phyloP scores from a whole-genome alignment of 92 coral and sea anemone species.

The Muricea muricata region DNA sequence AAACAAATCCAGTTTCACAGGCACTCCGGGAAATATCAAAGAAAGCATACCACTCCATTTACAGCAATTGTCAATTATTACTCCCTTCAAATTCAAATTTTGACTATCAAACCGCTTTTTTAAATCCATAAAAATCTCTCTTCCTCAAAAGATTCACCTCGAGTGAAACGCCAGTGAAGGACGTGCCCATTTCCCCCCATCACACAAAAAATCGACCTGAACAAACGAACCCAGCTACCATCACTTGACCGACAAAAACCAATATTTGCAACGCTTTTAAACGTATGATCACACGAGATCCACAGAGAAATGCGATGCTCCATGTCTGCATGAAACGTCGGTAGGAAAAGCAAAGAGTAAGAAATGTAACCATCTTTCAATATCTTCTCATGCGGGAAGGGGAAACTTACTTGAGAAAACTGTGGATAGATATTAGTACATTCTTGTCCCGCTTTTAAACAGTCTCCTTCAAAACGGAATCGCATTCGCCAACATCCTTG shows the following conservation, averaged over 20 bases:
- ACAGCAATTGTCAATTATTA: constrained; percentile 40
- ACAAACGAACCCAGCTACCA: constrained; percentile 19
- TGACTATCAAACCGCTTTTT: not conserved
- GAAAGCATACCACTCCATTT: not conserved
- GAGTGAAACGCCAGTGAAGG: too few relatives aligned
- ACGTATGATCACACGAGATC: constrained; percentile 51
- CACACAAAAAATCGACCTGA: too few relatives aligned
- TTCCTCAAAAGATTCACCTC: constrained; percentile 50
- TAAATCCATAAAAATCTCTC: constrained; percentile 21
- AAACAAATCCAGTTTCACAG: constrained; percentile 33
- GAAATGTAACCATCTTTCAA: constrained; percentile 10
- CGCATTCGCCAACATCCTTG: constrained; percentile 19
- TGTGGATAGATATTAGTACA: not conserved
- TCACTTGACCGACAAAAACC: constrained; percentile 33
- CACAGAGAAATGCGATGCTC: constrained; percentile 9
- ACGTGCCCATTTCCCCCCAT: constrained; percentile 32
- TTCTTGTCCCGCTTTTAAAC: not conserved
- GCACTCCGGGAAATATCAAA: constrained; percentile 7
- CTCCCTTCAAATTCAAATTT: not conserved
- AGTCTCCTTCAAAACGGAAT: too few relatives aligned
- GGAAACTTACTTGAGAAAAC: constrained; percentile 30
- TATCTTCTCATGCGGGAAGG: constrained; percentile 28
- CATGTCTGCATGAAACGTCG: constrained; percentile 17
- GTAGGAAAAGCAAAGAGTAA: constrained; percentile 3
- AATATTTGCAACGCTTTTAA: constrained; percentile 49